Evolutionary conservation across 1,140 invertebrate genomes (phyloP).

Genomic region (Ceratina australensis): DNA sequence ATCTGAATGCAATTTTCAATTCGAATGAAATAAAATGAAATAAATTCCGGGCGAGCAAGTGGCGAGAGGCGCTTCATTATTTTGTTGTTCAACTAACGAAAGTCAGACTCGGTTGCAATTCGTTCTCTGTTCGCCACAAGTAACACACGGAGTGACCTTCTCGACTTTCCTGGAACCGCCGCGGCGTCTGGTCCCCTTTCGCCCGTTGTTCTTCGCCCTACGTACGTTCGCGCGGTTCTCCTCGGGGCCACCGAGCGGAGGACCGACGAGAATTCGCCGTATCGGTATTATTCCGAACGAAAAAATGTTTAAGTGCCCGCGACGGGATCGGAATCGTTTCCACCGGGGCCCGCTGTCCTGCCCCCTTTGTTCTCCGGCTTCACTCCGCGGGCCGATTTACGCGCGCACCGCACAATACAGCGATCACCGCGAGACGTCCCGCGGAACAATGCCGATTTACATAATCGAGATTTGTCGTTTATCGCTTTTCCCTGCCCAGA

Average conservation of each 20-base stretch:
- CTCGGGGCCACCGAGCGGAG: not conserved
- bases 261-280: constrained; percentile 36
- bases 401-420: constrained; percentile 26
- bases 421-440: constrained; percentile 29
- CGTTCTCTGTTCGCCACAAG: constrained; percentile 14
- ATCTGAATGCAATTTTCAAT: no score
- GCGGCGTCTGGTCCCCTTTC: constrained; percentile 17
- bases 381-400: constrained; percentile 20
- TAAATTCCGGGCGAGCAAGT: no score
- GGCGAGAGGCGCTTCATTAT: no score
- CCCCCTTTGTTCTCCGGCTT: constrained; percentile 46
- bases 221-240: not conserved
- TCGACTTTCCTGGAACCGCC: constrained; percentile 49
- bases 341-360: constrained; percentile 14
- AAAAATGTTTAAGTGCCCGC: constrained; percentile 34
- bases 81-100: not conserved
- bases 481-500: not conserved
- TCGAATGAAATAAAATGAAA: no score
- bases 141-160: constrained; percentile 25
- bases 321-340: constrained; percentile 15
- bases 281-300: constrained; percentile 35
- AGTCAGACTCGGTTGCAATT: not conserved
- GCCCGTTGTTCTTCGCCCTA: constrained; percentile 29
- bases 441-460: constrained; percentile 46
- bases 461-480: constrained; percentile 17